Percentiles rank a stretch among this genome's conserved stretches.
Conservation (phyloP, 2,888 invertebrate species). For the Apamea epomidion region DNA sequence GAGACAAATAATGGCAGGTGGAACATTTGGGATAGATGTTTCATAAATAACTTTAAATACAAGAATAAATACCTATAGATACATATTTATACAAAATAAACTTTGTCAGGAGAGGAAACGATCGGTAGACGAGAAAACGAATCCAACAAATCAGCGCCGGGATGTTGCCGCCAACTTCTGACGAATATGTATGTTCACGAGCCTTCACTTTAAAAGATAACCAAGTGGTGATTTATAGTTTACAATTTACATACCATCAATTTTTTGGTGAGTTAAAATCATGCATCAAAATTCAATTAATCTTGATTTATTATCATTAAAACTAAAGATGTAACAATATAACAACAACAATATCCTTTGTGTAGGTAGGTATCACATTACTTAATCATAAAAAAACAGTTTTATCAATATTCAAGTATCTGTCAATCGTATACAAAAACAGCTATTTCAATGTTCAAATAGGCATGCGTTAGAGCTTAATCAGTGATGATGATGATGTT, state of each 20-base stretch:
- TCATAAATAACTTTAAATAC: not conserved
- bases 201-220: not conserved
- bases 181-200: not conserved
- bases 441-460: constrained; percentile 66
- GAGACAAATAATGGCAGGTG: too few species aligned
- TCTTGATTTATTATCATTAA: constrained; percentile 30
- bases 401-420: constrained; percentile 66
- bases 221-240: not conserved
- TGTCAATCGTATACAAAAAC: not conserved
- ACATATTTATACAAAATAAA: not conserved
- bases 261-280: not conserved
- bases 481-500: constrained; percentile 58
- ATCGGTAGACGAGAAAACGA: not conserved
- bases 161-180: not conserved
- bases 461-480: constrained; percentile 15
- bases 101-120: not conserved
- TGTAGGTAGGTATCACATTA: constrained; percentile 40
- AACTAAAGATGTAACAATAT: constrained; percentile 27
- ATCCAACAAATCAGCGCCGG: not conserved
- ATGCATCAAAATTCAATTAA: not conserved
- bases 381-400: constrained; percentile 4
- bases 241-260: not conserved
- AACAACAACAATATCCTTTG: constrained; percentile 25
- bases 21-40: not conserved
- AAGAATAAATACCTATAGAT: not conserved